Evolutionary conservation across 2,113 vertebrate species (phyloP), one percentile per base, ranked within the genome.

Genomic region (Pseudorhombus dupliciocellatus): DNA sequence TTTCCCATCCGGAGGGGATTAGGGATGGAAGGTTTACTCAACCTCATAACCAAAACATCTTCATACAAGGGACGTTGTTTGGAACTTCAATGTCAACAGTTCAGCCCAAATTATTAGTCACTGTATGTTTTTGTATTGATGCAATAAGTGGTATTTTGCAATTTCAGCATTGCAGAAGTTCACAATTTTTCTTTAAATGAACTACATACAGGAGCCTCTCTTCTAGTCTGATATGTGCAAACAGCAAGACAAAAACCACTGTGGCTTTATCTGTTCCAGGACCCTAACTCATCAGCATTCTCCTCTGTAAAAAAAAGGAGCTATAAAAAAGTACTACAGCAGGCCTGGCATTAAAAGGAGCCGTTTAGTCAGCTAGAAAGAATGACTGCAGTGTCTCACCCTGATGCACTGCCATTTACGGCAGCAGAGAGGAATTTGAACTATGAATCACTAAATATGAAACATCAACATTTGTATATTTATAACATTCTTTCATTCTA

Each of bases 221-320:
- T 34, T 5, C 21, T n/a, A 58, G 65, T 60, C 25, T 46, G 37
- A 75, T 52, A 51, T 37, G 28, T 77, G 14, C 25, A 77, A 77
- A 69, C 82, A 68, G 53, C 67, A 80, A 72, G 60, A 63, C 21
- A 3, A 67, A 70, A 22, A 31, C 22, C 63, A 28, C 26, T 31
- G 48, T 1, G 9, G 24, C 28, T 70, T 54, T 2, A 53, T 73
- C 34, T 4, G 7, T 21, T 79, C 57, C 68, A 72, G 74, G 68
- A 25, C 15, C 4, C 9, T 34, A 34, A 60, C 69, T 73, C 73
- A n/a, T 37, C 40, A 15, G 31, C 66, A 75, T 81, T 74, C 56
- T 68, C 61, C 25, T 75, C 70, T 37, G 74, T 48, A 69, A 87
- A 91, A 91, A 86, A 91, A 86, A 80, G 71, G 11, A 57, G 52